Evolutionary conservation across 2,888 invertebrate genomes (phyloP), one percentile per base, ranked within the genome.

Genomic region (Sipha maydis): DNA sequence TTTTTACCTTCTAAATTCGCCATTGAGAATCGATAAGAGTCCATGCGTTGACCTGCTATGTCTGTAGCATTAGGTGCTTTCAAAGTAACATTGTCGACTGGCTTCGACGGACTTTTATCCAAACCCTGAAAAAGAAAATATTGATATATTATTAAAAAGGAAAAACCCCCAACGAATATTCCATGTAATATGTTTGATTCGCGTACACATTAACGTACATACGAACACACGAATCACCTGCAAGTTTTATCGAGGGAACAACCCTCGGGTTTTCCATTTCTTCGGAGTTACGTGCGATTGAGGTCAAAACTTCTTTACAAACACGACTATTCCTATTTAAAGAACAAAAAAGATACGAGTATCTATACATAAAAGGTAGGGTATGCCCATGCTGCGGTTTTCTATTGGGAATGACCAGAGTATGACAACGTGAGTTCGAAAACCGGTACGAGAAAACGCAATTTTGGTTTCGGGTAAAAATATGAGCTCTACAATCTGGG

Each of bases 11-110:
- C 97, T 85, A 98, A 94, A 92, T 98, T 98, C 83, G 98, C 98
- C 97, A 98, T 97, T 85, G 97, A 98, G 92, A 98, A 98, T 91
- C 98, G 94, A 92, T 97, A 97, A 90, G 96, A 95, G 93, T 97
- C 97, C 91, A 97, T 97, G 90, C 97, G 92, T 89, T 90, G 91
- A 78, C 96, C 96, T 89, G 95, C 94, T 91, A 96, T 95, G 92
- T 95, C 95, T 89, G 94, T 93, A 91, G 93, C 95, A 54, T 85
- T 80, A 0, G 88, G 88, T 25, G 88, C 80, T 88, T 80, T 82
- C 21, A 80, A 41, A 2, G 31, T 8, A 31, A 79, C 88, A 67
- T 88, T 80, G 21, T 82, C 73, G 61, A 67, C 67, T 38, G 76
- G 77, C 56, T 79, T 71, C 3, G 80, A 41, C 11, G 79, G 93